These are phyloP conservation scores for Lanius collurio DNA, from an alignment of 2,113 vertebrate species.

Conservation along the genomic window DNA sequence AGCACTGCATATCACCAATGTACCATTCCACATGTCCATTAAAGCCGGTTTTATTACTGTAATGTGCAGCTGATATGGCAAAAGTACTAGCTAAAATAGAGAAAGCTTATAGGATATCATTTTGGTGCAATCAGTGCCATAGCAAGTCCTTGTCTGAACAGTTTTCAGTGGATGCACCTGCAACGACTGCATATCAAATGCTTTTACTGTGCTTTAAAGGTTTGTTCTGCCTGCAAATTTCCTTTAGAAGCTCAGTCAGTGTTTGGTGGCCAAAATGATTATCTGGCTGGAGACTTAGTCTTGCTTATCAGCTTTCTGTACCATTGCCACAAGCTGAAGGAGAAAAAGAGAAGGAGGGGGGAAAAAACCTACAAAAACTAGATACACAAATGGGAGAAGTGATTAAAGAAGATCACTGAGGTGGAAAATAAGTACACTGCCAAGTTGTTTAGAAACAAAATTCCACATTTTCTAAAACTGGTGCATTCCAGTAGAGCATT, in stretches of 20 bases:
- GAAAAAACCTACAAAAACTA: neutral
- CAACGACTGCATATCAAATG: neutral
- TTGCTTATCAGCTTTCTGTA: constrained; percentile 46
- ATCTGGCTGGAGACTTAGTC: neutral
- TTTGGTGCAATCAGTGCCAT: neutral
- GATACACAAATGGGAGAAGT: neutral
- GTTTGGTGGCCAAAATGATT: constrained; percentile 34
- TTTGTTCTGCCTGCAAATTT: constrained; percentile 15
- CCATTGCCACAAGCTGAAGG: neutral
- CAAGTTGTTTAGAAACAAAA: constrained; percentile 22
- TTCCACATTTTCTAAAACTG: neutral
- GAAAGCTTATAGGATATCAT: neutral
- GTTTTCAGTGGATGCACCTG: neutral
- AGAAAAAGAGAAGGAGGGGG: neutral
- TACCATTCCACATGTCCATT: neutral
- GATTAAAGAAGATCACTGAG: constrained; percentile 40
- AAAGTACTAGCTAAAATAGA: neutral
- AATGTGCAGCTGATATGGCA: neutral
- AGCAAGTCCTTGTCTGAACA: neutral
- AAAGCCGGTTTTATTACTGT: neutral
- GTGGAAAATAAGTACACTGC: constrained; percentile 54
- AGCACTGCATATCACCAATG: neutral
- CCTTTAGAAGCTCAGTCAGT: neutral
- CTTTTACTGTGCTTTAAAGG: neutral
- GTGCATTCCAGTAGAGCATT: neutral